Percentiles rank a stretch among this genome's conserved stretches.
Conservation (phyloP, 2,113 vertebrate genomes). For the Pyxicephalus adspersus region DNA sequence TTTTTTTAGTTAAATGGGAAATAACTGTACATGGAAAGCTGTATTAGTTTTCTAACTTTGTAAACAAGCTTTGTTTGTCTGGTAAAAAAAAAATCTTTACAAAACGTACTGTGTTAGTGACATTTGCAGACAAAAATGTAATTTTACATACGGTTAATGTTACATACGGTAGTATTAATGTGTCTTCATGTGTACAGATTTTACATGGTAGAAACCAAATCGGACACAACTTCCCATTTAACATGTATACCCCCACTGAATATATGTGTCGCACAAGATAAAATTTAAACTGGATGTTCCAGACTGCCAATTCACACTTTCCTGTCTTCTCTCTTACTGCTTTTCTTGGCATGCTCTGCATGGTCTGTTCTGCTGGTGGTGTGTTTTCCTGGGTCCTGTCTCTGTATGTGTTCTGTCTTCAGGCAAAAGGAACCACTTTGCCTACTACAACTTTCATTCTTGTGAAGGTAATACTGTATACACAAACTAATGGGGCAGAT, state of each 20-base stretch:
- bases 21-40: too few species aligned
- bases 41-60: too few species aligned
- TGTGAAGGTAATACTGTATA: conserved; percentile 84
- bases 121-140: too few species aligned
- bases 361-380: conserved; percentile 77
- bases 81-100: too few species aligned
- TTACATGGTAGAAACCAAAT: too few species aligned
- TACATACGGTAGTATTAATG: too few species aligned
- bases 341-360: conserved; percentile 73
- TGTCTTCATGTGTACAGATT: too few species aligned
- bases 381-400: conserved; percentile 89
- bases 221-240: background rate
- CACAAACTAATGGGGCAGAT: conserved; percentile 53
- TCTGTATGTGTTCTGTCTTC: conserved; percentile 79
- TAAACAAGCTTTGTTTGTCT: too few species aligned
- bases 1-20: too few species aligned
- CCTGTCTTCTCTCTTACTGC: conserved; percentile 80
- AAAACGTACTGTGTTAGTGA: too few species aligned
- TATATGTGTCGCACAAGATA: background rate
- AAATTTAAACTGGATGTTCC: conserved; percentile 57
- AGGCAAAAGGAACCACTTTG: conserved; percentile 97
- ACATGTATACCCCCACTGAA: too few species aligned
- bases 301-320: conserved; percentile 82
- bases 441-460: conserved; percentile 92
- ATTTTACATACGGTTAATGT: too few species aligned